A percentile compares a stretch with the other conserved stretches of the same genome.
These are phyloP conservation scores for Euwallacea fornicatus DNA, from an alignment of 1,140 invertebrate species.

Conservation along the genomic window DNA sequence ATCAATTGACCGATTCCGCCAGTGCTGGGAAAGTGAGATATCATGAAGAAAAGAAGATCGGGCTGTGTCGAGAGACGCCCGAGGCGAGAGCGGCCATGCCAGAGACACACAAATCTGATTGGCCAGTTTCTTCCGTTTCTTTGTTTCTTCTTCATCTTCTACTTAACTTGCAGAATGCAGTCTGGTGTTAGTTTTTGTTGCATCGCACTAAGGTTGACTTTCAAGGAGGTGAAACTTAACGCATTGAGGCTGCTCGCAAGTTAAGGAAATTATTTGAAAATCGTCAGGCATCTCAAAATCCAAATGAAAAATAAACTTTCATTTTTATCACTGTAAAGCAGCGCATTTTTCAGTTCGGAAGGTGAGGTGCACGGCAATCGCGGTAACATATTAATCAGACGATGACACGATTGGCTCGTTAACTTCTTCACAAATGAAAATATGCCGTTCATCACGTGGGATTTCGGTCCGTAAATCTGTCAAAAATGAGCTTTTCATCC, in stretches of 20 bases:
- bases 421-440: conserved; percentile 24
- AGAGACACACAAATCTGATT: conserved; percentile 11
- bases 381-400: not conserved
- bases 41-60: conserved; percentile 11
- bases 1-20: conserved; percentile 12
- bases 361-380: no score
- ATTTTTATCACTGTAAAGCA: no score
- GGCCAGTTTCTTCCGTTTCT: conserved; percentile 5
- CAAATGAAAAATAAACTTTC: no score
- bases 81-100: conserved; percentile 30
- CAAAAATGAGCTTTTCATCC: conserved; percentile 12
- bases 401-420: conserved; percentile 17
- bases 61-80: conserved; percentile 18
- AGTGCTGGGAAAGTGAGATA: conserved; percentile 17
- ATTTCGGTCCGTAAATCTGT: conserved; percentile 18
- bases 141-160: conserved; percentile 10
- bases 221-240: no score
- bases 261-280: no score
- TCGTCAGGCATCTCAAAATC: no score
- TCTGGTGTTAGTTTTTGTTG: not conserved
- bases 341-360: no score
- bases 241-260: no score
- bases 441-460: conserved; percentile 20
- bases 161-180: conserved; percentile 4
- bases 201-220: not conserved